Evolutionary conservation across 1,140 invertebrate species (phyloP).

Genomic region (Oncopodura yosiiana): DNA sequence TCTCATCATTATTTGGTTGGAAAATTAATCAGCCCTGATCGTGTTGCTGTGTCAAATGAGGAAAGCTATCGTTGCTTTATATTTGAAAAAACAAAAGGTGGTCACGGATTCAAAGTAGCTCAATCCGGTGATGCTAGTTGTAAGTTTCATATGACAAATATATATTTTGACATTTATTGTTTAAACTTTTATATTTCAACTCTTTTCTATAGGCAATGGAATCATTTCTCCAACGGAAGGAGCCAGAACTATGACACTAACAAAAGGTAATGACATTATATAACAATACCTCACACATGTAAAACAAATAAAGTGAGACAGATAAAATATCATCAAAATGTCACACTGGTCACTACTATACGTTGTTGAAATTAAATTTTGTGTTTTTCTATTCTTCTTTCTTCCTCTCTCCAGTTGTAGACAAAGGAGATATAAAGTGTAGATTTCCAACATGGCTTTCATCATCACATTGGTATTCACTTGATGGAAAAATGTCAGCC

Average conservation of each 20-base stretch:
- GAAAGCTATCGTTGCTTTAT: slow-evolving; percentile 87
- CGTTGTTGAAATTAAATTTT: slow-evolving; percentile 2
- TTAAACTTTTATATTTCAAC: too few relatives aligned
- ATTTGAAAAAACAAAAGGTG: slow-evolving; percentile 57
- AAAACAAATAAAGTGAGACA: background rate
- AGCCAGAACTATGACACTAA: slow-evolving; percentile 52
- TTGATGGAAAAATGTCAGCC: slow-evolving; percentile 61
- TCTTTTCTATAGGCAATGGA: too few relatives aligned
- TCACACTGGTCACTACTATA: too few relatives aligned
- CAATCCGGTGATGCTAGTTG: slow-evolving; percentile 72
- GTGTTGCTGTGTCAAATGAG: slow-evolving; percentile 75
- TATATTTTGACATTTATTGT: too few relatives aligned
- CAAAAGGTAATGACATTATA: slow-evolving; percentile 45
- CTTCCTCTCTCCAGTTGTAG: slow-evolving; percentile 39
- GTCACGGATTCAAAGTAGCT: slow-evolving; percentile 52
- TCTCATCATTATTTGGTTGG: too few relatives aligned
- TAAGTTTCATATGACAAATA: too few relatives aligned
- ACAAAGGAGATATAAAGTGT: slow-evolving; percentile 51
- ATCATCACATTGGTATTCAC: slow-evolving; percentile 65
- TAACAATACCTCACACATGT: background rate
- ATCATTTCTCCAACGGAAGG: slow-evolving; percentile 54
- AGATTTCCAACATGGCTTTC: slow-evolving; percentile 66
- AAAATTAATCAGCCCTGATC: slow-evolving; percentile 36
- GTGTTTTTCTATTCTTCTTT: background rate
- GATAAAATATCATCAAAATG: too few relatives aligned